These are phyloP conservation scores for Linurgus olivaceus DNA, from an alignment of 2,797 vertebrate genomes.

Conservation along the genomic window DNA sequence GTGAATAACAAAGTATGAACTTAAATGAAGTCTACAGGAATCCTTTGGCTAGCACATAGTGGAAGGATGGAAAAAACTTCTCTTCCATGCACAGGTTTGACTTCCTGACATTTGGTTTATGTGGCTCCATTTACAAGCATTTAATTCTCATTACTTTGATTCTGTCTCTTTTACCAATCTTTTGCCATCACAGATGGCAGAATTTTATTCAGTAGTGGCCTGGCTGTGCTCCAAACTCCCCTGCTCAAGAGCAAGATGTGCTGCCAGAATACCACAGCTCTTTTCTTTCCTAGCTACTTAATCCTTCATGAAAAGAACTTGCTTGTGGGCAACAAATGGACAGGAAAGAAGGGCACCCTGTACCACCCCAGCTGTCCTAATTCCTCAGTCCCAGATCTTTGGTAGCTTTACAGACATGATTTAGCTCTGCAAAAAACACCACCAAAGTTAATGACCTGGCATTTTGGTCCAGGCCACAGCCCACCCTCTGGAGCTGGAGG, in stretches of 20 bases:
- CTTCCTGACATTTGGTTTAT: not conserved
- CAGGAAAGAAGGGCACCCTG: not conserved
- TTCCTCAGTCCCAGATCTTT: not conserved
- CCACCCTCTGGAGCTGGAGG: not conserved
- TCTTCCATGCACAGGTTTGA: not conserved
- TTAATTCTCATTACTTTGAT: not conserved
- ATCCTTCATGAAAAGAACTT: not conserved
- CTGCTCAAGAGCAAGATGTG: not conserved
- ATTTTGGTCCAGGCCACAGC: not conserved
- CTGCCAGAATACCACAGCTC: conserved; percentile 40
- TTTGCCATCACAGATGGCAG: conserved; percentile 48
- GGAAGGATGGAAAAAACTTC: not conserved
- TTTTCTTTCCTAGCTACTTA: conserved; percentile 3
- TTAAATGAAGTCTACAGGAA: not conserved
- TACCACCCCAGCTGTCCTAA: not conserved
- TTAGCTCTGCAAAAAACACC: not conserved
- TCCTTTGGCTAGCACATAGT: not conserved
- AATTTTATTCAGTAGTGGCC: not conserved
- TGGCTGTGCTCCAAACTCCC: conserved; percentile 30
- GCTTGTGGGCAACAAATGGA: conserved; percentile 7
- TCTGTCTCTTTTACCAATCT: not conserved
- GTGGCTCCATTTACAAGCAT: not conserved
- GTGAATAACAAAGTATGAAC: not conserved
- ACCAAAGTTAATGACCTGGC: not conserved
- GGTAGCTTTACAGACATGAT: not conserved